Percentiles rank a stretch among this genome's conserved stretches.
Evolutionary conservation across 2,113 vertebrate genomes (phyloP).

Genomic region (Scopus umbretta): DNA sequence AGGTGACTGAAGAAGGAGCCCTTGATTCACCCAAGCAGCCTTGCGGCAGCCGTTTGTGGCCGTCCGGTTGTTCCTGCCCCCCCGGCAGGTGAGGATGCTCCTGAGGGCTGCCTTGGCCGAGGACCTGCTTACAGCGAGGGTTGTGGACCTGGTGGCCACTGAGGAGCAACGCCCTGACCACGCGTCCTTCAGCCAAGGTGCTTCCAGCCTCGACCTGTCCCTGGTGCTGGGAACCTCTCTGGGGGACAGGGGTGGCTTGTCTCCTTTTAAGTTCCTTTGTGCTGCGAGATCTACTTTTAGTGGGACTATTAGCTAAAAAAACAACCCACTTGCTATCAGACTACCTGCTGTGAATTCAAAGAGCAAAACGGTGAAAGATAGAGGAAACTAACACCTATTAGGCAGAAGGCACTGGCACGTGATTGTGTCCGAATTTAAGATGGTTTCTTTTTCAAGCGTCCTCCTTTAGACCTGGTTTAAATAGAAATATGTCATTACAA

Average conservation of each 20-base stretch:
- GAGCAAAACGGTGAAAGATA: background rate
- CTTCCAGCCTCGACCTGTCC: background rate
- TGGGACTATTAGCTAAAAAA: background rate
- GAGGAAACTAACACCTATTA: background rate
- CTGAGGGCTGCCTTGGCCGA: rapidly evolving
- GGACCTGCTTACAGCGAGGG: rapidly evolving
- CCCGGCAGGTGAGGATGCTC: rapidly evolving
- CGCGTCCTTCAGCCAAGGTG: rapidly evolving
- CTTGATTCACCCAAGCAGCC: background rate
- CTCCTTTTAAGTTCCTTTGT: background rate
- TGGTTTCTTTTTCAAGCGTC: background rate
- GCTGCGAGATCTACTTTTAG: background rate
- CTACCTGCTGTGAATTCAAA: background rate
- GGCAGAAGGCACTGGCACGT: background rate
- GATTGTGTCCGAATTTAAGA: background rate
- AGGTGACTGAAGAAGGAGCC: rapidly evolving
- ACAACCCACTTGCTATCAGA: background rate
- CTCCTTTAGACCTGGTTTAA: background rate
- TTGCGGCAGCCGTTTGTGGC: rapidly evolving
- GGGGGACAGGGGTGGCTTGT: background rate
- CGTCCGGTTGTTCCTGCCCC: background rate
- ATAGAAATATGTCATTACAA: background rate
- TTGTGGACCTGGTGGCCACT: rapidly evolving
- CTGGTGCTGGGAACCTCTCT: background rate
- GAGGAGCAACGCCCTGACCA: background rate